These are phyloP conservation scores for Melanophora roralis DNA, from an alignment of 2,888 invertebrate species.

Conservation along the genomic window DNA sequence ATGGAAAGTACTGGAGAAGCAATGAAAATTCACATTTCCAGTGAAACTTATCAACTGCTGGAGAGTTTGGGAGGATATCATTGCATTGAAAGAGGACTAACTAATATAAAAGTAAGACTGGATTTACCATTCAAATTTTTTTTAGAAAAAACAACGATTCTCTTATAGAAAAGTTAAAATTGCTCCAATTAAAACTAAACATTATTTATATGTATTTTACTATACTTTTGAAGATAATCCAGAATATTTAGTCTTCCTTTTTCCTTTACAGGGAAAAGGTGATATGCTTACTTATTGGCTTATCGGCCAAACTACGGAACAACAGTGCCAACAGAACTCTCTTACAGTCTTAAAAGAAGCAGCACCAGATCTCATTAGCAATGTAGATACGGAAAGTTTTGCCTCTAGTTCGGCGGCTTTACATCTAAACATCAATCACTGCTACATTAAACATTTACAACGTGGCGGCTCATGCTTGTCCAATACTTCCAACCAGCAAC, in stretches of 20 bases:
- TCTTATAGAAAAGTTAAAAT: background rate
- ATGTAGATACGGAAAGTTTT: conserved; percentile 69
- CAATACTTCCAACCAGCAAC: conserved; percentile 14
- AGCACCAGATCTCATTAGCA: conserved; percentile 74
- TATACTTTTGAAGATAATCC: too few species aligned
- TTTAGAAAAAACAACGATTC: background rate
- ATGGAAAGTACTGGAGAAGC: conserved; percentile 88
- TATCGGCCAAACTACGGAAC: conserved; percentile 81
- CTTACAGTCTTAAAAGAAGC: conserved; percentile 63
- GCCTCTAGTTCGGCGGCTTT: conserved; percentile 43
- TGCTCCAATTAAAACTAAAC: too few species aligned
- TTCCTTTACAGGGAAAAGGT: conserved; percentile 91
- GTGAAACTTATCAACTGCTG: conserved; percentile 82
- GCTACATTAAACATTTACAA: conserved; percentile 34
- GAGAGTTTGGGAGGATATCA: conserved; percentile 85
- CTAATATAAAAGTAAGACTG: conserved; percentile 83
- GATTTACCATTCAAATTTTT: background rate
- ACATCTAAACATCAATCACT: conserved; percentile 31
- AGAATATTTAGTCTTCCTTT: too few species aligned
- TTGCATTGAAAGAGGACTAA: conserved; percentile 84
- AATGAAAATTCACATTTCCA: conserved; percentile 86
- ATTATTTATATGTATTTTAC: too few species aligned
- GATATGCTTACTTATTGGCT: conserved; percentile 93
- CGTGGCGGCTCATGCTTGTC: conserved; percentile 18
- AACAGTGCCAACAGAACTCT: conserved; percentile 33